These are phyloP conservation scores for Bufo gargarizans DNA, from an alignment of 2,113 vertebrate genomes.

Conservation along the genomic window DNA sequence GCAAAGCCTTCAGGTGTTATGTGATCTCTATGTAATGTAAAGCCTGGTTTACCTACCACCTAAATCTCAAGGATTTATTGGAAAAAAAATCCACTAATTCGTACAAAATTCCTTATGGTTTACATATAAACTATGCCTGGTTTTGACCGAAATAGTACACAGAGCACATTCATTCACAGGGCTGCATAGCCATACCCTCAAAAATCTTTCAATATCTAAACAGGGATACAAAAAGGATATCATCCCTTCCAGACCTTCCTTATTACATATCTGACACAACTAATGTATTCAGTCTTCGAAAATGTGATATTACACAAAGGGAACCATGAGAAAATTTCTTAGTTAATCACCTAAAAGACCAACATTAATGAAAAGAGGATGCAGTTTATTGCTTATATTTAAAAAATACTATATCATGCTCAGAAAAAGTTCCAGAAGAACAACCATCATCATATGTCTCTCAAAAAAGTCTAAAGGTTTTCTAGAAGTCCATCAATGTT, in stretches of 20 bases:
- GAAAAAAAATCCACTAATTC: conserved; percentile 3
- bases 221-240: background rate
- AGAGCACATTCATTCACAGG: background rate
- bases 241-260: background rate
- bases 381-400: no score
- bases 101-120: background rate
- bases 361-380: no score
- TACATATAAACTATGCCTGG: background rate
- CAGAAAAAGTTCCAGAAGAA: no score
- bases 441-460: no score
- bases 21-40: background rate
- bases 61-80: conserved; percentile 11
- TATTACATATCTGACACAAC: background rate
- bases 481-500: no score
- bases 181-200: background rate
- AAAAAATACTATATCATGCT: no score
- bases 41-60: background rate
- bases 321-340: background rate
- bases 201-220: no score
- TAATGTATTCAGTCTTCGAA: background rate
- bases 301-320: background rate
- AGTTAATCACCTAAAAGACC: no score
- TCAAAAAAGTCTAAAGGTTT: no score
- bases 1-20: background rate
- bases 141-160: background rate